These are phyloP conservation scores for Lates calcarifer DNA, from an alignment of 2,113 vertebrate species.

Conservation along the genomic window DNA sequence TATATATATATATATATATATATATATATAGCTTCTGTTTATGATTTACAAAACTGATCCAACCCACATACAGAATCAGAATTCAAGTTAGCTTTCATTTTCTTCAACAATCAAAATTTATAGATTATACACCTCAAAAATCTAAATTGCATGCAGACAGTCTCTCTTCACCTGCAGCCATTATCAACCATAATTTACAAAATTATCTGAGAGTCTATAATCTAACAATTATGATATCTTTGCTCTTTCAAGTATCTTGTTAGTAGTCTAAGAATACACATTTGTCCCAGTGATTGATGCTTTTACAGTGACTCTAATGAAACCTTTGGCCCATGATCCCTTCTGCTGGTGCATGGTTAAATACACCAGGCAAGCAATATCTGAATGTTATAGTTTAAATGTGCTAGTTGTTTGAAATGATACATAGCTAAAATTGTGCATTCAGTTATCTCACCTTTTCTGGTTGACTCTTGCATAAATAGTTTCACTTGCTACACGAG, in stretches of 20 bases:
- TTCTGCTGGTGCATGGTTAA: neutral
- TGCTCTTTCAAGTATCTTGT: slow-evolving; percentile 7
- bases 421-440: neutral
- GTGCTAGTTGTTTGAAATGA: neutral
- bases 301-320: slow-evolving; percentile 1
- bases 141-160: slow-evolving; percentile 31
- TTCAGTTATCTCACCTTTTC: neutral
- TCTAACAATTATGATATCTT: slow-evolving; percentile 19
- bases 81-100: slow-evolving; percentile 9
- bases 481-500: slow-evolving; percentile 12
- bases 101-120: slow-evolving; percentile 18
- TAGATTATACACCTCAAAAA: slow-evolving; percentile 30
- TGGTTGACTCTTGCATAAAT: neutral
- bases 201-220: slow-evolving; percentile 30
- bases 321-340: neutral
- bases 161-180: slow-evolving; percentile 40
- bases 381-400: neutral
- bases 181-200: slow-evolving; percentile 48
- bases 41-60: slow-evolving; percentile 10
- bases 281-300: neutral
- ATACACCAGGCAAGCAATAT: neutral
- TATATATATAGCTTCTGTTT: no score
- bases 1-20: no score
- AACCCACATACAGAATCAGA: slow-evolving; percentile 9
- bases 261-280: neutral